Evolutionary conservation across 2,888 invertebrate genomes (phyloP).

Genomic region (Calameuta pallipes): DNA sequence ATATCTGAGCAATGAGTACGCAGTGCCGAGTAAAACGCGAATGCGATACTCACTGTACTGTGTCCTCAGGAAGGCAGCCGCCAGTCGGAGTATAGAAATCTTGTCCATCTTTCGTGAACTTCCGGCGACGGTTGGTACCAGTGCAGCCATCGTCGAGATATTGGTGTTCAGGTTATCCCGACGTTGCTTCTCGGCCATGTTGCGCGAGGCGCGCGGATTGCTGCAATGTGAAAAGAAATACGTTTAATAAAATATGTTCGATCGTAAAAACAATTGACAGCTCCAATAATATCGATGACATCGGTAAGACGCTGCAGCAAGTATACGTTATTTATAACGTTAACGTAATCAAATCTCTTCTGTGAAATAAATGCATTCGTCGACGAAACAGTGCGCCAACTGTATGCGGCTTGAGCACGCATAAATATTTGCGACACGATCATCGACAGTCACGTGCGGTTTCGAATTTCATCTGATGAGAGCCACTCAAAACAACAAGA

Average conservation of each 20-base stretch:
- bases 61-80: conserved; percentile 86
- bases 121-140: conserved; percentile 86
- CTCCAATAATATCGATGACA: not conserved
- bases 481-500: not conserved
- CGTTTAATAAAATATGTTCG: not conserved
- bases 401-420: not conserved
- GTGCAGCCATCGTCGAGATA: conserved; percentile 83
- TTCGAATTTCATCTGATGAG: not conserved
- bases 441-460: not conserved
- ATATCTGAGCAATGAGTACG: not conserved
- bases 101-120: conserved; percentile 90
- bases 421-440: not conserved
- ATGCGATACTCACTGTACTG: conserved; percentile 72
- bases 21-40: not conserved
- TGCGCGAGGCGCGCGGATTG: conserved; percentile 84
- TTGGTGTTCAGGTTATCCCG: conserved; percentile 89
- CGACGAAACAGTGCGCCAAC: not conserved
- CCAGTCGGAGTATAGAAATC: conserved; percentile 87
- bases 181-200: conserved; percentile 90
- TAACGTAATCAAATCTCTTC: not conserved
- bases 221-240: conserved; percentile 65
- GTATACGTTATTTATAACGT: not conserved
- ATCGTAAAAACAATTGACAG: not conserved
- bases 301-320: not conserved
- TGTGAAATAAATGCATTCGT: not conserved